Evolutionary conservation across 2,113 vertebrate species (phyloP).

Genomic region (Centropus bengalensis): DNA sequence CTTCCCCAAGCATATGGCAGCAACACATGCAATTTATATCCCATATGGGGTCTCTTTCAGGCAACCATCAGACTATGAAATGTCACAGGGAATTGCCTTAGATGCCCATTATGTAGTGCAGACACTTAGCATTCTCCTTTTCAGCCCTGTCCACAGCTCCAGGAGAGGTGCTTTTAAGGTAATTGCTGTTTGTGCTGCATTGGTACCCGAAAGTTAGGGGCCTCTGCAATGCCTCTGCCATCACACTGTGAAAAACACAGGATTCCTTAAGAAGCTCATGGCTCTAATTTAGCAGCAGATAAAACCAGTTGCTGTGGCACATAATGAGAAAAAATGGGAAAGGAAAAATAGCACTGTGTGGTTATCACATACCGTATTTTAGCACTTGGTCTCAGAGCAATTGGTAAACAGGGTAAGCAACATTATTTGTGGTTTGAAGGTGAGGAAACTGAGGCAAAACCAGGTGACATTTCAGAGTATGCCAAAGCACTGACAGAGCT

Average conservation of each 20-base stretch:
- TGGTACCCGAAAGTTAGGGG: not conserved
- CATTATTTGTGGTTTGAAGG: not conserved
- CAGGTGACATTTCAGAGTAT: not conserved
- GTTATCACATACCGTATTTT: not conserved
- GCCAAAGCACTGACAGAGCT: not conserved
- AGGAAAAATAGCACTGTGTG: not conserved
- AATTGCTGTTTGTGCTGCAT: not conserved
- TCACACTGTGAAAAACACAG: not conserved
- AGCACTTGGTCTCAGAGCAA: not conserved
- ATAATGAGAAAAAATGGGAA: not conserved
- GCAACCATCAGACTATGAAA: not conserved
- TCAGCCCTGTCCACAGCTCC: not conserved
- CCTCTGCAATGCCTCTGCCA: not conserved
- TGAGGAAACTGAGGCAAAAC: not conserved
- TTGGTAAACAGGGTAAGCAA: not conserved
- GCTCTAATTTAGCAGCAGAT: constrained; percentile 1
- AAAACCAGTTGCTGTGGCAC: not conserved
- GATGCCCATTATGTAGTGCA: not conserved
- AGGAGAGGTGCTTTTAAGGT: not conserved
- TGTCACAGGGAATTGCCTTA: constrained; percentile 5
- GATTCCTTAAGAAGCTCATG: not conserved
- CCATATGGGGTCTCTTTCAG: constrained; percentile 49
- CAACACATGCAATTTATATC: constrained; percentile 47
- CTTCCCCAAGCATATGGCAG: constrained; percentile 53
- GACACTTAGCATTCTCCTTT: not conserved